Percentiles rank a stretch among this genome's conserved stretches.
Evolutionary conservation across 2,888 invertebrate genomes (phyloP).

Genomic region (Brachyopa scutellaris): DNA sequence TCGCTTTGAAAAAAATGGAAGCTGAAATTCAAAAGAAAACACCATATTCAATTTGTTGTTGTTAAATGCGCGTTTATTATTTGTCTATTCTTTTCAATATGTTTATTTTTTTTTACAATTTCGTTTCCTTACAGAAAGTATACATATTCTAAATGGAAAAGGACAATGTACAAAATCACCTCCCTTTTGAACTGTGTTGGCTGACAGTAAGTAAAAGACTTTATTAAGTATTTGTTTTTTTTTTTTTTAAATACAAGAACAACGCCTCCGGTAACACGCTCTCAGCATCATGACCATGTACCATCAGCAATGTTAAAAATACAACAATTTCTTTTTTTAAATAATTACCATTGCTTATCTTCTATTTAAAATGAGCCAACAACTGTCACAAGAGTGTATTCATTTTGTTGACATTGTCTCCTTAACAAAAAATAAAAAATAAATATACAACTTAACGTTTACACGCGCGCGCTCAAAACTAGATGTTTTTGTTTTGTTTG

Average conservation of each 20-base stretch:
- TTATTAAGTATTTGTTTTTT: constrained; percentile 3
- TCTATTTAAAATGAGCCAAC: constrained; percentile 67
- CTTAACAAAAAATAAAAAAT: constrained; percentile 35
- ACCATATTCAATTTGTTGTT: too few relatives aligned
- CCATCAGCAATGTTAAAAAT: constrained; percentile 22
- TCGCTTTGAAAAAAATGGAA: too few relatives aligned
- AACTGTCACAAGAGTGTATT: constrained; percentile 5
- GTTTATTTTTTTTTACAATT: constrained; percentile 57
- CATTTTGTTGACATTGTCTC: too few relatives aligned
- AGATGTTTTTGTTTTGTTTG: constrained; percentile 42
- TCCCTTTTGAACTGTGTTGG: constrained; percentile 19
- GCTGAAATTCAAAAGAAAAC: too few relatives aligned
- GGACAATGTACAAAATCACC: constrained; percentile 23
- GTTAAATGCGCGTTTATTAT: constrained; percentile 70
- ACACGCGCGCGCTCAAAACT: constrained; percentile 53
- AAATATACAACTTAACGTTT: constrained; percentile 24
- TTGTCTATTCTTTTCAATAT: constrained; percentile 60
- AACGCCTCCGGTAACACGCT: constrained; percentile 33
- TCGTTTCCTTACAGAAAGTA: constrained; percentile 52
- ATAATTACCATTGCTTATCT: constrained; percentile 15
- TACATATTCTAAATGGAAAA: constrained; percentile 42
- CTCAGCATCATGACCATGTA: constrained; percentile 67
- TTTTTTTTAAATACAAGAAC: constrained; percentile 27
- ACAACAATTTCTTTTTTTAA: constrained; percentile 39
- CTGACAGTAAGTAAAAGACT: constrained; percentile 61